Evolutionary conservation across 2,113 vertebrate genomes (phyloP).

Genomic region (Diglossa brunneiventris): DNA sequence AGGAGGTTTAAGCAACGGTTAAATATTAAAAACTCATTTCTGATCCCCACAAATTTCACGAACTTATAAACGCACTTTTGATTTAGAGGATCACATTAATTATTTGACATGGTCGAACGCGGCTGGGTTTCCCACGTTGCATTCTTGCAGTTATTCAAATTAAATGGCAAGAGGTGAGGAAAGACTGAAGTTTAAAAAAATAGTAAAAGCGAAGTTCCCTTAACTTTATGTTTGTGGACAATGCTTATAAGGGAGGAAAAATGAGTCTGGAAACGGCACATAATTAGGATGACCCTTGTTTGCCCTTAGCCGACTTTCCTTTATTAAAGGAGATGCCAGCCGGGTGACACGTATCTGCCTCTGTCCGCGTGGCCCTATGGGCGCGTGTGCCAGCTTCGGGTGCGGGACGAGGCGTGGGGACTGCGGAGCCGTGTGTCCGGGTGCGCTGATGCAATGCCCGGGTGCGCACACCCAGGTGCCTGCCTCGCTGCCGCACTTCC

Average conservation of each 20-base stretch:
- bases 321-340: background rate
- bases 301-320: slow-evolving; percentile 24
- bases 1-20: background rate
- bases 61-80: background rate
- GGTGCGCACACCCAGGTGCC: slow-evolving; percentile 28
- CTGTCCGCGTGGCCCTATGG: background rate
- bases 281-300: slow-evolving; percentile 23
- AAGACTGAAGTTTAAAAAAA: background rate
- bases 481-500: slow-evolving; percentile 14
- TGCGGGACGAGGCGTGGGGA: slow-evolving; percentile 31
- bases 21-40: background rate
- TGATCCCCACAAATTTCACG: background rate
- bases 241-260: background rate
- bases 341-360: slow-evolving; percentile 3
- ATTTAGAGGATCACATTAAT: background rate
- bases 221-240: background rate
- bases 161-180: background rate
- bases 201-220: background rate
- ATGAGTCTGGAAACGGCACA: background rate
- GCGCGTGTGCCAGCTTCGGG: background rate
- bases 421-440: slow-evolving; percentile 6
- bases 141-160: background rate
- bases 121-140: background rate
- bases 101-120: background rate
- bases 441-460: slow-evolving; percentile 56